Conservation (phyloP, 1,140 invertebrate species). For the Bombus haemorrhoidalis region DNA sequence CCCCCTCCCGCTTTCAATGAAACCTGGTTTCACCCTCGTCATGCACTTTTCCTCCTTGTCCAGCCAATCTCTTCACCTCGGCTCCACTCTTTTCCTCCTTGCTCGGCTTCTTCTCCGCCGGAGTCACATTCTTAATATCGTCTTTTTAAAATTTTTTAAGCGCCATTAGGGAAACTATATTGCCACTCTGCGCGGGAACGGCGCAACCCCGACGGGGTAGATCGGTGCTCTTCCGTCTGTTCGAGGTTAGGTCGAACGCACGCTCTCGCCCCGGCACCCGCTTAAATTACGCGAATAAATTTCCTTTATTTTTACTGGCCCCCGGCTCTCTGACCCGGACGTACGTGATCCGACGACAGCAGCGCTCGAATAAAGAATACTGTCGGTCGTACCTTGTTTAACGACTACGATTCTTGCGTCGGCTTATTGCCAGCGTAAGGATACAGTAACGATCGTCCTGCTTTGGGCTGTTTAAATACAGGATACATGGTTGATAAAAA, state of each 20-base stretch:
- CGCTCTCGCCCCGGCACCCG: slow-evolving; percentile 56
- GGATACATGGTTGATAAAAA: no score
- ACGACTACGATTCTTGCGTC: slow-evolving; percentile 70
- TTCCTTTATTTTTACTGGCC: slow-evolving; percentile 81
- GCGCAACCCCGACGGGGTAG: slow-evolving; percentile 28
- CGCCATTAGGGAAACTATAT: slow-evolving; percentile 83
- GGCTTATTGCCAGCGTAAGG: slow-evolving; percentile 18
- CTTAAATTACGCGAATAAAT: slow-evolving; percentile 81
- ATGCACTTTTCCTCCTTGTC: slow-evolving; percentile 50
- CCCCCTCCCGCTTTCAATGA: slow-evolving; percentile 4
- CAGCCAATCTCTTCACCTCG: slow-evolving; percentile 24
- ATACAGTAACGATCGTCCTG: background rate
- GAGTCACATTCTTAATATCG: slow-evolving; percentile 83
- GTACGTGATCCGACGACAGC: slow-evolving; percentile 59
- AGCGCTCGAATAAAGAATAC: slow-evolving; percentile 17
- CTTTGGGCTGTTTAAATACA: background rate
- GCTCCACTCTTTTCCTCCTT: slow-evolving; percentile 46
- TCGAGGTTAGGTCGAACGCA: slow-evolving; percentile 57
- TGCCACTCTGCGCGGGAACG: slow-evolving; percentile 74
- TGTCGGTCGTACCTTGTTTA: slow-evolving; percentile 65
- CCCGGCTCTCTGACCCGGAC: slow-evolving; percentile 38
- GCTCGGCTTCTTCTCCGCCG: slow-evolving; percentile 50
- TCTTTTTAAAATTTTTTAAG: slow-evolving; percentile 83
- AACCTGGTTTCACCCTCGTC: slow-evolving; percentile 30
- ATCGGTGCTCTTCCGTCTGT: slow-evolving; percentile 35